Evolutionary conservation across 2,113 vertebrate species (phyloP).

Genomic region (Sus scrofa): DNA sequence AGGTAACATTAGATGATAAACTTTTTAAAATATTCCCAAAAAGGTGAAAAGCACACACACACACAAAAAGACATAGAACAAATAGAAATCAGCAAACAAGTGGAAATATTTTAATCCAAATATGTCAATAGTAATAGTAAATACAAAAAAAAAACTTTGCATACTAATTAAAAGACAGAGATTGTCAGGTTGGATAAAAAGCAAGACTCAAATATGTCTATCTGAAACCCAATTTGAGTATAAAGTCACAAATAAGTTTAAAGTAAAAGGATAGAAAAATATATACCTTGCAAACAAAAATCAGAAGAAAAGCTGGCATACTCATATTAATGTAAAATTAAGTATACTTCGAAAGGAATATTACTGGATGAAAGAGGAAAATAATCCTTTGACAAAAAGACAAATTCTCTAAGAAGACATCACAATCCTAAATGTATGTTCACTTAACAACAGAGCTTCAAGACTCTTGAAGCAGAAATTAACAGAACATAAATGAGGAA

Average conservation of each 20-base stretch:
- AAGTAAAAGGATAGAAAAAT: background rate
- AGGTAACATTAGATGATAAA: conserved; percentile 2
- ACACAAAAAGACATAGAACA: background rate
- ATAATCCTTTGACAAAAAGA: background rate
- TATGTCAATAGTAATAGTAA: conserved; percentile 6
- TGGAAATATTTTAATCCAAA: background rate
- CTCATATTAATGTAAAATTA: background rate
- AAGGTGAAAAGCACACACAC: background rate
- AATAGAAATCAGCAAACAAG: background rate
- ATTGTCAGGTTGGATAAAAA: background rate
- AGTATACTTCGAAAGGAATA: background rate
- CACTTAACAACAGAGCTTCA: background rate
- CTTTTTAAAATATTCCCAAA: background rate
- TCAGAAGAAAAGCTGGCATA: background rate
- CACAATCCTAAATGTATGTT: background rate
- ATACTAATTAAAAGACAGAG: background rate
- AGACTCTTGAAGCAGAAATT: conserved; percentile 43
- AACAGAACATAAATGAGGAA: background rate
- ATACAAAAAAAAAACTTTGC: background rate
- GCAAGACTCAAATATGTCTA: too few relatives aligned
- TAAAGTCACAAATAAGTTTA: background rate
- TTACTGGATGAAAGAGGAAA: background rate
- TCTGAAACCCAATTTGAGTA: background rate
- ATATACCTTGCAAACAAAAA: background rate
- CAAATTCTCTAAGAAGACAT: background rate